Percentiles rank a stretch among this genome's conserved stretches.
phyloP scores from a whole-genome alignment of 2,113 vertebrate species.

The Micronisus gabar region DNA sequence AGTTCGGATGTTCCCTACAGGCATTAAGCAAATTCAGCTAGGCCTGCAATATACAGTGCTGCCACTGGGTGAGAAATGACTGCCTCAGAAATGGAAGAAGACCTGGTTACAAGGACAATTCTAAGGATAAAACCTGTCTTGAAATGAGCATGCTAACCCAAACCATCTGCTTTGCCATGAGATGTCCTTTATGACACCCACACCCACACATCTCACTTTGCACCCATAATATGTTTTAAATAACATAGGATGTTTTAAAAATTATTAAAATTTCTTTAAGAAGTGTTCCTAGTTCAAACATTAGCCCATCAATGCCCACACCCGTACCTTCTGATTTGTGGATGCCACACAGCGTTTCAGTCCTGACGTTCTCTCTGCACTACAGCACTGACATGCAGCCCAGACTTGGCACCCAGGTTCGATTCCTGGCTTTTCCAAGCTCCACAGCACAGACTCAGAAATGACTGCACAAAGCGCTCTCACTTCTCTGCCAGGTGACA shows the following conservation, averaged over 20 bases:
- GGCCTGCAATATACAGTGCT: not conserved
- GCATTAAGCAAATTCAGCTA: not conserved
- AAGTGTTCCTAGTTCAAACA: not conserved
- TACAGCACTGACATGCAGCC: not conserved
- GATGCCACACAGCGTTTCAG: accelerated
- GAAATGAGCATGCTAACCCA: not conserved
- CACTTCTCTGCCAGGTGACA: not conserved
- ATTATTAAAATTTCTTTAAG: not conserved
- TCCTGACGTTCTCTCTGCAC: accelerated
- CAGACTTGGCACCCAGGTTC: not conserved
- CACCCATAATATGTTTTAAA: not conserved
- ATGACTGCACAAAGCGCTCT: not conserved
- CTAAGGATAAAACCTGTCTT: not conserved
- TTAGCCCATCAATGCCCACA: not conserved
- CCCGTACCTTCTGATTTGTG: not conserved
- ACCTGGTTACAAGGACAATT: not conserved
- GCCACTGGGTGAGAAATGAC: not conserved
- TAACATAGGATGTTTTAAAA: not conserved
- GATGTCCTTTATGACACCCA: not conserved
- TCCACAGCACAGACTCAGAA: not conserved
- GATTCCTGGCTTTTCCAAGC: not conserved
- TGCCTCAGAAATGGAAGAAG: not conserved
- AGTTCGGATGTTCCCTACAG: not conserved
- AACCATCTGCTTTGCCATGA: not conserved
- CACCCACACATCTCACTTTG: not conserved